Base-by-base conservation (phyloP, 2,113 vertebrate genomes). In the Parotia lawesii region DNA sequence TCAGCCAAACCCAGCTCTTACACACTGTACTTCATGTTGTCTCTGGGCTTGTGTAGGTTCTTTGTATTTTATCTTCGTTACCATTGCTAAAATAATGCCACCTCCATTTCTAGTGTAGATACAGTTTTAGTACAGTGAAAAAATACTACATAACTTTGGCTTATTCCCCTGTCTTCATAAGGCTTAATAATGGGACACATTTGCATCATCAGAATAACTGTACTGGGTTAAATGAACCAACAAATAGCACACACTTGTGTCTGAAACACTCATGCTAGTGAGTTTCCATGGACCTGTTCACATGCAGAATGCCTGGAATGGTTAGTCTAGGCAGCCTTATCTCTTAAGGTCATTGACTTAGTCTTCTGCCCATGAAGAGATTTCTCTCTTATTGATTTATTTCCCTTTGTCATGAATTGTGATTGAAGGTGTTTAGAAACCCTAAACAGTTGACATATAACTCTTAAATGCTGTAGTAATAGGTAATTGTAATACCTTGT, bases 1-100 rank as follows among this genome's bases (percentile, higher is more conserved):
- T 69, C 70, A 69, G 53, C 33, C 57, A 78, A 82, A 64, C 16
- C 7, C 24, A 47, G 8, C 31, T 79, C 47, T 62, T 82, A 15
- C 0, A 2, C 33, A 2, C 61, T 14, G 1, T 40, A 19, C 33
- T 50, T 82, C 29, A 33, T 0, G 0, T 84, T 77, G 15, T 65
- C 21, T 69, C 27, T 72, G 37, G 14, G 31, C 25, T 50, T 75
- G 31, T 35, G 5, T 20, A 38, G 18, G 8, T 76, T 80, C 35
- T 82, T 76, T 38, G 28, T 79, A 22, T 23, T 72, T 80, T 40
- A 25, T 60, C 35, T 51, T 89, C 19, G 12, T 73, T 77, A 62
- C 16, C 47, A 13, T 60, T 60, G 16, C 40, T 85, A 44, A 74
- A 81, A 44, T 57, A 76, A 57, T 28, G 13, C 45, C 71, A 37